Evolutionary conservation across 1,140 invertebrate species (phyloP).

Genomic region (Pseudoatta argentina): DNA sequence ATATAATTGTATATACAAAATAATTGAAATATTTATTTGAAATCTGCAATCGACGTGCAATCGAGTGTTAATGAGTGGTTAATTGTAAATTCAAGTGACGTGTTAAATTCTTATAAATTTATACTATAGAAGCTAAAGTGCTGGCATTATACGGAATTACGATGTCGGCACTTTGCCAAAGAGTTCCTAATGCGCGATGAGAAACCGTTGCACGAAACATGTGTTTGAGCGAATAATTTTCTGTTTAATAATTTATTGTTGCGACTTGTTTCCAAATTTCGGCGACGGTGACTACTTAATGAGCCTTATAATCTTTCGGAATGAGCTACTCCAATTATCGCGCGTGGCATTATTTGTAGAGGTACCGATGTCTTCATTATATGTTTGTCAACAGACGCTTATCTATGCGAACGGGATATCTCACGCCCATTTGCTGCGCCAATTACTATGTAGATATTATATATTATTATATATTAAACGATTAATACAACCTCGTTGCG

Average conservation of each 20-base stretch:
- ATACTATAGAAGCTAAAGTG: background rate
- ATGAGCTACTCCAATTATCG: background rate
- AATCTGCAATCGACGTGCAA: background rate
- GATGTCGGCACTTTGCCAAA: background rate
- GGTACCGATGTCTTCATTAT: slow-evolving; percentile 49
- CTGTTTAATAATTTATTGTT: slow-evolving; percentile 36
- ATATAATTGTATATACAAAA: background rate
- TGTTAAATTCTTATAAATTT: slow-evolving; percentile 28
- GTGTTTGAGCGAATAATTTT: slow-evolving; percentile 12
- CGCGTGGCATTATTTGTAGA: background rate
- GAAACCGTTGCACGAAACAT: slow-evolving; percentile 4
- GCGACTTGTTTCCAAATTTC: slow-evolving; percentile 27
- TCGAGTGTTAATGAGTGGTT: background rate
- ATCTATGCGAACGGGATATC: background rate
- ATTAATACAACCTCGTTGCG: background rate
- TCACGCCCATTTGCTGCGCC: background rate
- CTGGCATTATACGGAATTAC: background rate
- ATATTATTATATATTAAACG: background rate
- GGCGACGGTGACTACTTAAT: background rate
- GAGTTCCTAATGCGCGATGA: background rate
- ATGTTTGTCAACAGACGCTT: slow-evolving; percentile 19
- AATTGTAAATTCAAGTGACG: slow-evolving; percentile 24
- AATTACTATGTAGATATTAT: slow-evolving; percentile 10
- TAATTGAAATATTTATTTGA: background rate
- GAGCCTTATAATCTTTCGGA: slow-evolving; percentile 11